Percentiles rank a stretch among this genome's conserved stretches.
phyloP scores from a whole-genome alignment of 2,888 invertebrate genomes.

The Odontothrips loti region DNA sequence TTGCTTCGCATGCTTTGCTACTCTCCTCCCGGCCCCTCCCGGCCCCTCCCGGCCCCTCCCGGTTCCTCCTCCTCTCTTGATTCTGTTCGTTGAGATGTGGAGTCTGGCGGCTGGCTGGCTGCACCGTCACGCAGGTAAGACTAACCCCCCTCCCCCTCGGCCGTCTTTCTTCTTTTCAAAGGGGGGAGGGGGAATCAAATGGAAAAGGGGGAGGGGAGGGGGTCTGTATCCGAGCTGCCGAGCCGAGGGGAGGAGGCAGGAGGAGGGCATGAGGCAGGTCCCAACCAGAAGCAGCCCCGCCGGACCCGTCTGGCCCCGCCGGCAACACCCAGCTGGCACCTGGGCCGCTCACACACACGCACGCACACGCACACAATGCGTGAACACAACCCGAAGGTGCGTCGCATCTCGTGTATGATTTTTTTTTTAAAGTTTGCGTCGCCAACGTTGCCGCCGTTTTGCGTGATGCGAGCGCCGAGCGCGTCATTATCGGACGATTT shows the following conservation, averaged over 20 bases:
- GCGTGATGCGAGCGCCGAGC: too few relatives aligned
- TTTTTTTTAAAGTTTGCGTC: too few relatives aligned
- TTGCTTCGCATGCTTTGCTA: not conserved
- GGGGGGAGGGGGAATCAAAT: not conserved
- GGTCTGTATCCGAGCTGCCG: not conserved
- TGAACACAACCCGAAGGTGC: not conserved
- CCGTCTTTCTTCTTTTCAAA: not conserved
- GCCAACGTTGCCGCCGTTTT: too few relatives aligned
- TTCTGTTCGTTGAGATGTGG: not conserved
- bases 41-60: too few relatives aligned
- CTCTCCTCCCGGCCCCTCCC: not conserved
- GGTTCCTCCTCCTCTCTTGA: not conserved
- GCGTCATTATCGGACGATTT: too few relatives aligned
- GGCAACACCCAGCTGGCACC: conserved; percentile 3
- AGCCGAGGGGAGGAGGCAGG: not conserved
- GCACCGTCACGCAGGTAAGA: not conserved
- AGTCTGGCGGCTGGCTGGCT: not conserved
- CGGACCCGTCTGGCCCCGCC: too few relatives aligned
- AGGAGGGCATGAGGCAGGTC: not conserved
- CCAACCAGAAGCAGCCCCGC: not conserved
- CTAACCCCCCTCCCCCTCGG: not conserved
- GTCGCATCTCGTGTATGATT: not conserved
- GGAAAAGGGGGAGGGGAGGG: not conserved
- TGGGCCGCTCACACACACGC: not conserved
- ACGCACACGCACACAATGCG: not conserved